Conservation (phyloP, 2,113 vertebrate genomes). For the Dascyllus trimaculatus region DNA sequence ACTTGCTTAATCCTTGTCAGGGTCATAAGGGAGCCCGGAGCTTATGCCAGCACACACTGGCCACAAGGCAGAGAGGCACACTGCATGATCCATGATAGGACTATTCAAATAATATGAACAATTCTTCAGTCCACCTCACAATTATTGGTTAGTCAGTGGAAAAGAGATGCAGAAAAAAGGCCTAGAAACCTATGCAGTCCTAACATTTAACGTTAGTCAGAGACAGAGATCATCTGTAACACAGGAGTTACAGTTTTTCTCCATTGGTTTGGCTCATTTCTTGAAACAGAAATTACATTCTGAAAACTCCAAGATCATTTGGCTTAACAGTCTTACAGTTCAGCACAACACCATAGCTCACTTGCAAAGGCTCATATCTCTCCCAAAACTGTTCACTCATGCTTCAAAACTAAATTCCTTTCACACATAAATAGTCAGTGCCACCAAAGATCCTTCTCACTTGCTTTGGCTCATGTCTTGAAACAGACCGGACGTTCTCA, state of each 20-base stretch:
- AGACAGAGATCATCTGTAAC: background rate
- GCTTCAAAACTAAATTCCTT: too few relatives aligned
- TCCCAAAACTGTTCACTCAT: too few relatives aligned
- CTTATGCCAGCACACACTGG: conserved; percentile 3
- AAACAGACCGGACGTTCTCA: too few relatives aligned
- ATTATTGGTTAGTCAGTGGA: conserved; percentile 5
- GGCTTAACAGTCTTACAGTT: too few relatives aligned
- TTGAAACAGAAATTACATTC: too few relatives aligned
- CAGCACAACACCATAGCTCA: too few relatives aligned
- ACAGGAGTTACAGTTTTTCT: background rate
- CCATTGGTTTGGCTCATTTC: too few relatives aligned
- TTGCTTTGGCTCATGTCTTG: too few relatives aligned
- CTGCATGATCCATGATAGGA: background rate
- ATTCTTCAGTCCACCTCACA: background rate
- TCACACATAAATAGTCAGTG: too few relatives aligned
- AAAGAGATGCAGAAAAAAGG: background rate
- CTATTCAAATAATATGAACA: background rate
- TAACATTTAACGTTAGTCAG: background rate
- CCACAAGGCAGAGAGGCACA: background rate
- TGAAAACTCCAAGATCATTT: too few relatives aligned
- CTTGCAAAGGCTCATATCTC: too few relatives aligned
- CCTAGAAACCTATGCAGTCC: background rate
- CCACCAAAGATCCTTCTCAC: too few relatives aligned
- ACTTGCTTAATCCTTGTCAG: conserved; percentile 37
- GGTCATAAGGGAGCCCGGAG: conserved; percentile 9